phyloP scores from a whole-genome alignment of 2,113 vertebrate genomes.

The Poeciliopsis occidentalis region DNA sequence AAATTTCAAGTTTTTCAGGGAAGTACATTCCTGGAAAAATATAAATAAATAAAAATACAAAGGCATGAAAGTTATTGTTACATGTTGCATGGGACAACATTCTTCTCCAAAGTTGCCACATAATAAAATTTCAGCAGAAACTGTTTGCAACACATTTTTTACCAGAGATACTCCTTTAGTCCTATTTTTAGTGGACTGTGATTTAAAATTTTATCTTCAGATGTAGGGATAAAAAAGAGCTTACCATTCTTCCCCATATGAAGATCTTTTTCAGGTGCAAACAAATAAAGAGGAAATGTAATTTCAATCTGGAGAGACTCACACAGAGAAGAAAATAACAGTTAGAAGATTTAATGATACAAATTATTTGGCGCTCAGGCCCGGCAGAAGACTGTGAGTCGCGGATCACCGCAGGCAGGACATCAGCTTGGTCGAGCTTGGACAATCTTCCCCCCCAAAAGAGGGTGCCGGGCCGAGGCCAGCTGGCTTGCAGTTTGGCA shows the following conservation, averaged over 20 bases:
- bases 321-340: too few relatives aligned
- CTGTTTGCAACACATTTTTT: not conserved
- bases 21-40: not conserved
- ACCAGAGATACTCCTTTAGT: not conserved
- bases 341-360: too few relatives aligned
- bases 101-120: not conserved
- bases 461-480: too few relatives aligned
- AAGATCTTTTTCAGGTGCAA: not conserved
- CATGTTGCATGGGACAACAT: not conserved
- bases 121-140: not conserved
- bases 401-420: too few relatives aligned
- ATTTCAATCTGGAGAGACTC: too few relatives aligned
- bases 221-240: not conserved
- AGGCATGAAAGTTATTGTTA: not conserved
- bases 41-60: too few relatives aligned
- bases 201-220: not conserved
- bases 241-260: not conserved
- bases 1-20: not conserved
- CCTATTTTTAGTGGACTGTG: not conserved
- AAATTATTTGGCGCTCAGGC: too few relatives aligned
- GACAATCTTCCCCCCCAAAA: too few relatives aligned
- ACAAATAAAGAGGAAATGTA: not conserved
- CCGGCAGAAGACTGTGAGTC: too few relatives aligned
- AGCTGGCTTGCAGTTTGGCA: too few relatives aligned
- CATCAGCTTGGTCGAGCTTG: too few relatives aligned